These are phyloP conservation scores for Caenorhabditis doughertyi DNA, from an alignment of 2,888 invertebrate species.

Conservation along the genomic window DNA sequence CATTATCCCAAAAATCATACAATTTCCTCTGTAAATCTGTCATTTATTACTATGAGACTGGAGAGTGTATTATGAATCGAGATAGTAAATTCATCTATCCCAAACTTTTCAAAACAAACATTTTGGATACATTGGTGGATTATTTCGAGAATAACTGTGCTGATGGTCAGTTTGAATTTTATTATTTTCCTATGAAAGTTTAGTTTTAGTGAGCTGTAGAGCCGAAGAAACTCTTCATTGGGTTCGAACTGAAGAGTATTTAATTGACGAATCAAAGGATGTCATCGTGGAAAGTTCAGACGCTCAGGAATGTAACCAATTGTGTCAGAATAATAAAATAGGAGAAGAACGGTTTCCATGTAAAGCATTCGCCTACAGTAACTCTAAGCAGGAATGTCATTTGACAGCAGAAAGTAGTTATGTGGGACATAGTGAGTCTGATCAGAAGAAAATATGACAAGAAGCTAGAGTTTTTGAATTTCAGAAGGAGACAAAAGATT, in stretches of 20 bases:
- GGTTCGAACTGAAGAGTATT: constrained; percentile 79
- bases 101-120: constrained; percentile 72
- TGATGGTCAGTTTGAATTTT: constrained; percentile 71
- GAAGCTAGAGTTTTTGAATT: not conserved
- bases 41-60: constrained; percentile 82
- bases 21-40: constrained; percentile 71
- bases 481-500: constrained; percentile 59
- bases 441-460: not conserved
- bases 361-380: constrained; percentile 77
- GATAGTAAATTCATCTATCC: constrained; percentile 71
- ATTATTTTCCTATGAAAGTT: not conserved
- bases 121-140: constrained; percentile 77
- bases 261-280: constrained; percentile 76
- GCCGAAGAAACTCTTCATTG: constrained; percentile 74
- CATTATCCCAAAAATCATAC: constrained; percentile 65
- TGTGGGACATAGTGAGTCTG: constrained; percentile 56
- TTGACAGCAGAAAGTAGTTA: constrained; percentile 77
- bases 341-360: constrained; percentile 79
- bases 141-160: constrained; percentile 82
- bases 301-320: constrained; percentile 70
- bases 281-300: constrained; percentile 76
- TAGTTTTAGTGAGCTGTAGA: constrained; percentile 74
- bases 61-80: constrained; percentile 81
- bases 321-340: constrained; percentile 76
- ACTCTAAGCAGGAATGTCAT: constrained; percentile 77